Evolutionary conservation across 53 echinoderm and acorn worm species (phyloP).

Genomic region (Hippasteria phrygiana): DNA sequence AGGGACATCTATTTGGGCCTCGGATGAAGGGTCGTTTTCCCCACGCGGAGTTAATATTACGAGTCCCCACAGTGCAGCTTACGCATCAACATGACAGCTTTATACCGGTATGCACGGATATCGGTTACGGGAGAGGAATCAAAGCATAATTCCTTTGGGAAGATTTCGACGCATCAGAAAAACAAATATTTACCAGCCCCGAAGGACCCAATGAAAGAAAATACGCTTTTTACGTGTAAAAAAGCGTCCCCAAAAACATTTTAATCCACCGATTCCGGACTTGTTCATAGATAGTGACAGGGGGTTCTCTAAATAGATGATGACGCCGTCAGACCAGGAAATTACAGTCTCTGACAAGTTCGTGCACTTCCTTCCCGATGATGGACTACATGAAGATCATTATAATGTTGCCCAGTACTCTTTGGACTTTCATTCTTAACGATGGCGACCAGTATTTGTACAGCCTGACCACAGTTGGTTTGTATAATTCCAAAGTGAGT

Average conservation of each 20-base stretch:
- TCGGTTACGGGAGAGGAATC: background rate
- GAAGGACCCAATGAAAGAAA: background rate
- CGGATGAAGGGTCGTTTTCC: too few species aligned
- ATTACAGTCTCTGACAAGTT: too few species aligned
- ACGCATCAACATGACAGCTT: background rate
- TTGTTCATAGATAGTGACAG: background rate
- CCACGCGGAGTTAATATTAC: background rate
- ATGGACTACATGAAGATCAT: too few species aligned
- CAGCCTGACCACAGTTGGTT: too few species aligned
- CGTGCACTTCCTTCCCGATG: too few species aligned
- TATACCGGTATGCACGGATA: background rate
- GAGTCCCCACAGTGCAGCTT: background rate
- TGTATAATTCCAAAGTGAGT: too few species aligned
- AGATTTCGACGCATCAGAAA: background rate
- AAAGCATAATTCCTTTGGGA: background rate
- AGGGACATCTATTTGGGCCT: too few species aligned
- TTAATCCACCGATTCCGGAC: background rate
- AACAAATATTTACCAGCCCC: conserved; percentile 12
- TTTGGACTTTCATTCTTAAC: too few species aligned
- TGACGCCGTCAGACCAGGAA: too few species aligned
- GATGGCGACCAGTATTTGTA: too few species aligned
- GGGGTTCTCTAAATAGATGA: background rate
- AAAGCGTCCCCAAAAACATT: background rate
- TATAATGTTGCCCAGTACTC: too few species aligned
- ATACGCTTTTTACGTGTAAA: background rate